These are phyloP conservation scores for Carcina quercana DNA, from an alignment of 2,888 invertebrate genomes.

Conservation along the genomic window DNA sequence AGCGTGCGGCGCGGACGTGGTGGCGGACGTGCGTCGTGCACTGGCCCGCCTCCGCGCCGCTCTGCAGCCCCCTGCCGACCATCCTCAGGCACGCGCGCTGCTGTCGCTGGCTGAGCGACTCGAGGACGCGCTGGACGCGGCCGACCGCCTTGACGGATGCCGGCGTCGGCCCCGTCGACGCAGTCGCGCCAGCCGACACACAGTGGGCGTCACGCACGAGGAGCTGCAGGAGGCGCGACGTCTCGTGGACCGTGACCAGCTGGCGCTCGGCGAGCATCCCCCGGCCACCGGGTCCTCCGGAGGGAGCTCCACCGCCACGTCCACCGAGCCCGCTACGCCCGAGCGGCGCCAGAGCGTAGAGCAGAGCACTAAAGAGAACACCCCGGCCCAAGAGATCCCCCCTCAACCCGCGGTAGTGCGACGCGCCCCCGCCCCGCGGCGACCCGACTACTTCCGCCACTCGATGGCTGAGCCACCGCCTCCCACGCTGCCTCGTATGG, in stretches of 20 bases:
- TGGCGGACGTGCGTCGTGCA: slow-evolving; percentile 85
- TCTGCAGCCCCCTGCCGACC: slow-evolving; percentile 71
- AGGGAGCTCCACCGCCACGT: slow-evolving; percentile 31
- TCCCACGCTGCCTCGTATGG: slow-evolving; percentile 19
- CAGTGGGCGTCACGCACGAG: slow-evolving; percentile 87
- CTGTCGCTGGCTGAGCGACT: slow-evolving; percentile 81
- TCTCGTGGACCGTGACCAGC: slow-evolving; percentile 75
- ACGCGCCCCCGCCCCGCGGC: slow-evolving; percentile 34
- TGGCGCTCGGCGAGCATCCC: slow-evolving; percentile 26
- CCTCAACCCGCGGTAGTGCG: slow-evolving; percentile 43
- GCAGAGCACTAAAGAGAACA: slow-evolving; percentile 39
- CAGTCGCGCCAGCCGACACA: slow-evolving; percentile 81
- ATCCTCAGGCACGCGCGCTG: slow-evolving; percentile 75
- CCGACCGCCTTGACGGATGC: slow-evolving; percentile 54
- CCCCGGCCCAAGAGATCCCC: slow-evolving; percentile 34
- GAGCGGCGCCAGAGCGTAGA: slow-evolving; percentile 46
- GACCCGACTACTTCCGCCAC: slow-evolving; percentile 55
- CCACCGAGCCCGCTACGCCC: slow-evolving; percentile 43
- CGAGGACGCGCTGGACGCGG: slow-evolving; percentile 71
- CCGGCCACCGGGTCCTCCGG: slow-evolving; percentile 30
- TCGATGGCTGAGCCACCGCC: slow-evolving; percentile 44
- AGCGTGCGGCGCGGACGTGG: slow-evolving; percentile 75
- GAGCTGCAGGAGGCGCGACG: slow-evolving; percentile 86
- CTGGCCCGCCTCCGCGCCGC: slow-evolving; percentile 84
- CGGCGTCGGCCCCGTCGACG: slow-evolving; percentile 68